A percentile compares a stretch with the other conserved stretches of the same genome.
These are phyloP conservation scores for Achlya flavicornis DNA, from an alignment of 2,888 invertebrate species.

Conservation along the genomic window DNA sequence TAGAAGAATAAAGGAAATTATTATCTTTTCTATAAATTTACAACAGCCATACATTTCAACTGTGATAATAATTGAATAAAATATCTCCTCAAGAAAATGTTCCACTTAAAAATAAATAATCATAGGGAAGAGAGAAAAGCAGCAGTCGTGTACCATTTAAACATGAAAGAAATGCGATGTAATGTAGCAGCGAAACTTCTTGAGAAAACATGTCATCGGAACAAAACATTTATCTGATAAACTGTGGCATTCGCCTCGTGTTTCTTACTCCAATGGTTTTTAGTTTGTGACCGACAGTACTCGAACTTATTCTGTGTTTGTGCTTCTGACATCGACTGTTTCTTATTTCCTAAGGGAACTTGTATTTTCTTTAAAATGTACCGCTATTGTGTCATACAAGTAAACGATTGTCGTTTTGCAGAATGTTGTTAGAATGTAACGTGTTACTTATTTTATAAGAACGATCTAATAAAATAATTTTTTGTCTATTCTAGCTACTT, in stretches of 20 bases:
- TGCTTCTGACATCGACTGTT: conserved; percentile 54
- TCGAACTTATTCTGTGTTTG: conserved; percentile 40
- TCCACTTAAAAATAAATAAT: too few species aligned
- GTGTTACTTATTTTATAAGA: not conserved
- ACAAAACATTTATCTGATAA: conserved; percentile 35
- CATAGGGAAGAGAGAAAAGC: not conserved
- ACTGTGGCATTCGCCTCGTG: conserved; percentile 29
- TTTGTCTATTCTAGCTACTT: not conserved
- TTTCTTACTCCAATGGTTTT: conserved; percentile 31
- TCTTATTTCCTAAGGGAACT: conserved; percentile 49
- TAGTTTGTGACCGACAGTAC: conserved; percentile 19
- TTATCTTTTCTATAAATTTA: too few species aligned
- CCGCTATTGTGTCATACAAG: conserved; percentile 43
- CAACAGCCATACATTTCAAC: not conserved
- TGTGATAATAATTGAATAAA: not conserved
- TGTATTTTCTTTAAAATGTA: conserved; percentile 58
- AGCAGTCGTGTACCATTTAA: not conserved
- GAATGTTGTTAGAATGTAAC: too few species aligned
- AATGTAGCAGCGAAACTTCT: conserved; percentile 20
- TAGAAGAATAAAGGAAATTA: not conserved
- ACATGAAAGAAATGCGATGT: not conserved
- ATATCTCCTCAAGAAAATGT: too few species aligned
- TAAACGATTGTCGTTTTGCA: not conserved
- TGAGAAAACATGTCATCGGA: conserved; percentile 29
- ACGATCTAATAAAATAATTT: not conserved